Percentiles rank a stretch among this genome's conserved stretches.
Evolutionary conservation across 2,797 vertebrate genomes (phyloP).

Genomic region (Poecilia picta): DNA sequence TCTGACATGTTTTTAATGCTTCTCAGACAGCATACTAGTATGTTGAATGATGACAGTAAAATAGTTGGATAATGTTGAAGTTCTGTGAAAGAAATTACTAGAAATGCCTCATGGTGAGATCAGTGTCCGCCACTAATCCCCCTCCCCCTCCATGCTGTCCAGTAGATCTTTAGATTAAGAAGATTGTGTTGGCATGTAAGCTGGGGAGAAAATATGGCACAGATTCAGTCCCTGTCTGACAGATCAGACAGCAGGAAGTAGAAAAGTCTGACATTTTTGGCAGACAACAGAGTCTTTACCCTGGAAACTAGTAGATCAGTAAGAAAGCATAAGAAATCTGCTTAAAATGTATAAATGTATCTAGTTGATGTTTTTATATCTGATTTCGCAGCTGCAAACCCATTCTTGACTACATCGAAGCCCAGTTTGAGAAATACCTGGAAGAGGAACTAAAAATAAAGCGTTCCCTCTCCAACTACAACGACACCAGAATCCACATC

Average conservation of each 20-base stretch:
- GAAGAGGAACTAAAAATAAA: conserved; percentile 97
- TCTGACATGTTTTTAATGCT: neutral
- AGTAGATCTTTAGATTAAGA: conserved; percentile 16
- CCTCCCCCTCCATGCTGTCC: conserved; percentile 18
- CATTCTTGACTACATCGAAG: conserved; percentile 94
- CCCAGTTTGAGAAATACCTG: conserved; percentile 94
- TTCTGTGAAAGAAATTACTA: neutral
- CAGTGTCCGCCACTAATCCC: conserved; percentile 19
- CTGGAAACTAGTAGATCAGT: conserved; percentile 24
- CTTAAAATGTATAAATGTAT: conserved; percentile 2
- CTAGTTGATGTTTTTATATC: neutral
- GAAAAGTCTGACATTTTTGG: conserved; percentile 34
- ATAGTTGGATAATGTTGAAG: neutral
- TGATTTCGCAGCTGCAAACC: conserved; percentile 90
- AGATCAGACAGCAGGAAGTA: conserved; percentile 37
- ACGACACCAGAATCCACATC: conserved; percentile 93
- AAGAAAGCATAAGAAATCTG: conserved; percentile 14
- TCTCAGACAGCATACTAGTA: neutral
- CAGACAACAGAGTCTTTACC: conserved; percentile 39
- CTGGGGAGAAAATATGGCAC: conserved; percentile 44
- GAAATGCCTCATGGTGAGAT: conserved; percentile 7
- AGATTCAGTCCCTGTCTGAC: conserved; percentile 50
- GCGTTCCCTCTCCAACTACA: conserved; percentile 90
- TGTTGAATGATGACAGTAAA: neutral
- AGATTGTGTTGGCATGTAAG: conserved; percentile 37